These are phyloP conservation scores for Brachyistius frenatus DNA, from an alignment of 2,113 vertebrate species.

Conservation along the genomic window DNA sequence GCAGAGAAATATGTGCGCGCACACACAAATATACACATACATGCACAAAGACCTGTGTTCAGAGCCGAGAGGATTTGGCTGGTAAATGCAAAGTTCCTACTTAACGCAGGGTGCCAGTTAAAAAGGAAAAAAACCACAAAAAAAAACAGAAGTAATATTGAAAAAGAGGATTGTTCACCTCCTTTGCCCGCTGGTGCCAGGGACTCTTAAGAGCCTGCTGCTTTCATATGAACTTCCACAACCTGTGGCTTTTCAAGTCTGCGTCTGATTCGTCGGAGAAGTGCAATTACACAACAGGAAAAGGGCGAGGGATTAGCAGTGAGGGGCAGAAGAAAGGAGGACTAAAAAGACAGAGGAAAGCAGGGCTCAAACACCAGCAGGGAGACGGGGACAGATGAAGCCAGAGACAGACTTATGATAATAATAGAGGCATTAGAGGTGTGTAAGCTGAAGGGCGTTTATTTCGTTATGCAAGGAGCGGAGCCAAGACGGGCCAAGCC, in stretches of 20 bases:
- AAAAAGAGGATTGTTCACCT: constrained; percentile 66
- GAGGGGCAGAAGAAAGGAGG: constrained; percentile 9
- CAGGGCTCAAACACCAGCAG: background rate
- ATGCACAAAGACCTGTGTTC: constrained; percentile 48
- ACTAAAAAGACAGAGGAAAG: constrained; percentile 7
- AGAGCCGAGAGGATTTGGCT: constrained; percentile 59
- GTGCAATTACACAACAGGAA: constrained; percentile 37
- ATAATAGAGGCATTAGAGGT: constrained; percentile 59
- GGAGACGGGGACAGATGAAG: constrained; percentile 18
- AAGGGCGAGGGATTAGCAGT: constrained; percentile 17
- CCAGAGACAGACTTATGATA: constrained; percentile 49
- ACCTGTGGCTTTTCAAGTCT: constrained; percentile 26
- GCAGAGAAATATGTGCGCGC: constrained; percentile 31
- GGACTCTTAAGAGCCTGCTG: constrained; percentile 26
- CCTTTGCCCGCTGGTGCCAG: constrained; percentile 36
- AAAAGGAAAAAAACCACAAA: constrained; percentile 12
- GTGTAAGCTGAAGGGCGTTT: constrained; percentile 41
- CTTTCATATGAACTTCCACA: constrained; percentile 43
- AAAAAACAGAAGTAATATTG: constrained; percentile 28
- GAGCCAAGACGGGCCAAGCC: constrained; percentile 45
- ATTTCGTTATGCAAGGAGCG: constrained; percentile 78
- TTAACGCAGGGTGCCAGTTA: constrained; percentile 61
- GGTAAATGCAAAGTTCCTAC: constrained; percentile 66
- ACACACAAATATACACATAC: constrained; percentile 16
- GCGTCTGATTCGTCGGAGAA: constrained; percentile 39